Evolutionary conservation across 2,888 invertebrate species (phyloP), one percentile per base, ranked within the genome.

Genomic region (Sisyra nigra): DNA sequence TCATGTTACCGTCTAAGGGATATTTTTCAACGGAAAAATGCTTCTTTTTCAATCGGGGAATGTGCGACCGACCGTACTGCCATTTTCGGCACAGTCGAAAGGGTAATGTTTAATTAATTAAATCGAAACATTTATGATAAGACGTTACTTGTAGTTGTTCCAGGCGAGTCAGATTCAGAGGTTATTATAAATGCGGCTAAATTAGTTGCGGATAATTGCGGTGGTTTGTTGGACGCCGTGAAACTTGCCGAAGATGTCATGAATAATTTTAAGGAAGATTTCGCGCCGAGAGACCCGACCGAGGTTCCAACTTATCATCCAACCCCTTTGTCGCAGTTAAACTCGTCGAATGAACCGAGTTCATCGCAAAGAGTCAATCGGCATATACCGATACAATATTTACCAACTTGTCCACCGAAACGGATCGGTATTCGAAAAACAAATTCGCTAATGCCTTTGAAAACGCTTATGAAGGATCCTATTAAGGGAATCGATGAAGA

Each of bases 31-130:
- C 77, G 54, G 76, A 88, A 49, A 74, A 73, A 53, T 93, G 93
- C 61, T 91, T 92, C 17, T 91, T 82, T 66, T 87, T 76, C 60
- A 76, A 81, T 55, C 75, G 69, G 57, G 81, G 79, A 47, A 65
- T 74, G 41, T 93, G 93, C 65, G 81, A 81, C 52, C 71, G 93
- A 54, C 89, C 91, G 15, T 88, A 91, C 63, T 93, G 93, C 66
- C 91, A 92, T 66, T 93, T 85, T 62, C 79, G 84, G 57, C 93
- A 93, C 63, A 71, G 75, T 51, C 80, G 75, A 56, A 80, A 76
- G 67, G 43, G 43, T 43, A 24, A 7, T 24, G 24, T 24, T 24
- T 24, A 5, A 3, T 7, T 24, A 24, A 5, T 24, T 24, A 24
- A 24, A 24, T n/a, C n/a, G n/a, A n/a, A n/a, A n/a, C n/a, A n/a